Evolutionary conservation across 2,888 invertebrate genomes (phyloP), one percentile per base, ranked within the genome.

Genomic region (Myopa testacea): DNA sequence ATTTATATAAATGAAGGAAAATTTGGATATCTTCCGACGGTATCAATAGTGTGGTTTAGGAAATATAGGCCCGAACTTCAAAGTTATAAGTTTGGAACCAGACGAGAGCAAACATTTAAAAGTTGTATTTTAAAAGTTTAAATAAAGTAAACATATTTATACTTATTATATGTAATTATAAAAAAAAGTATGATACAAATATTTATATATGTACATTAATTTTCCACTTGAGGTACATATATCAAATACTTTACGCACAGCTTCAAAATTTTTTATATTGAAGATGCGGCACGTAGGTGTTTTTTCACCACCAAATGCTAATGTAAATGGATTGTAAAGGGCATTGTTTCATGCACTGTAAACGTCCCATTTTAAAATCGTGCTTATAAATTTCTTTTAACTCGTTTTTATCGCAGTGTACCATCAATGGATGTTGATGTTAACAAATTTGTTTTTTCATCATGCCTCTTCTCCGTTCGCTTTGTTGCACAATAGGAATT

Each of bases 261-360:
- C 86, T 73, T 86, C 86, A 70, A 88, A 89, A 58, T 89, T 89
- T 77, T 89, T 89, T 34, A 89, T 88, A 76, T 89, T 89, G 76
- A 81, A 89, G 3, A 96, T 91, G 81, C 93, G 92, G 88, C 93
- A 94, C 85, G 94, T 91, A 75, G 93, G 92, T 84, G 94, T 94
- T 86, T 95, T 95, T 87, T 96, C 96, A 0, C 98, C 98, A 62
- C 97, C 98, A 75, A 94, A 90, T 14, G 94, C 94, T 81, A 96
- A 90, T n/a, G 94, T 91, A 88, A 93, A 94, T 3, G 96, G 94
- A 84, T 93, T 93, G n/a, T 85, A 98, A 96, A 0, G 96, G 96
- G 85, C 94, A 95, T 74, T 92, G 90, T 62, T 93, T 92, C 80
- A 95, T 91, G 86, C 95, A 94, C 85, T 95, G 93, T 75, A 94